Conservation (phyloP, 2,113 vertebrate species). For the Psittacus erithacus region DNA sequence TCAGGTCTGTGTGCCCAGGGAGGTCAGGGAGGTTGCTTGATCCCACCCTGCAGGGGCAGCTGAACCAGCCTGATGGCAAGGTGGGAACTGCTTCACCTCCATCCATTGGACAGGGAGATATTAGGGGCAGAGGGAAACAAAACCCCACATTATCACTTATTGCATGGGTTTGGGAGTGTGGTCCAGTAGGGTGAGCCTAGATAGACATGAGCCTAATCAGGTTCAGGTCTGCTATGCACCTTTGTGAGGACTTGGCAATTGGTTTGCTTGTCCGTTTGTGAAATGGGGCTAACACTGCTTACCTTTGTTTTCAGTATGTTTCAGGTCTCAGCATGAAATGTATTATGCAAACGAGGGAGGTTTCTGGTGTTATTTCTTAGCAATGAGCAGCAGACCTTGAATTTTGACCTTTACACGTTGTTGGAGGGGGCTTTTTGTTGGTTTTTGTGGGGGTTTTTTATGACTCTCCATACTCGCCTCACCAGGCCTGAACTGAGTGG, state of each 20-base stretch:
- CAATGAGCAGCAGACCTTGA: constrained; percentile 3
- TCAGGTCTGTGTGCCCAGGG: no score
- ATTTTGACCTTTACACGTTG: constrained; percentile 5
- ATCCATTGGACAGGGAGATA: not conserved
- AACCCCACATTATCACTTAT: not conserved
- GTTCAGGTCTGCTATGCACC: not conserved
- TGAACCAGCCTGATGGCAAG: not conserved
- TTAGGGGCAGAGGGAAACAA: not conserved
- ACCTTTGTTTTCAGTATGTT: not conserved
- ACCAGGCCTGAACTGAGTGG: not conserved
- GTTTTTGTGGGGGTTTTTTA: not conserved
- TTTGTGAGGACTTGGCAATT: not conserved
- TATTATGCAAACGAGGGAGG: not conserved
- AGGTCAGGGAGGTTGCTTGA: not conserved
- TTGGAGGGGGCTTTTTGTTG: not conserved
- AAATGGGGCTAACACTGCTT: not conserved
- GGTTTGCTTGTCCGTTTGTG: not conserved
- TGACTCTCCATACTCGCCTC: not conserved
- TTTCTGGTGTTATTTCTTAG: not conserved
- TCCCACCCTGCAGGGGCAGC: not conserved
- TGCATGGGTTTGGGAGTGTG: not conserved
- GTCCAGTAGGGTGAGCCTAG: not conserved
- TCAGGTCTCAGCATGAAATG: not conserved
- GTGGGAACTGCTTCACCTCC: not conserved
- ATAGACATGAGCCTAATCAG: not conserved